These are phyloP conservation scores for Baryphthengus martii DNA, from an alignment of 2,113 vertebrate species.

Conservation along the genomic window DNA sequence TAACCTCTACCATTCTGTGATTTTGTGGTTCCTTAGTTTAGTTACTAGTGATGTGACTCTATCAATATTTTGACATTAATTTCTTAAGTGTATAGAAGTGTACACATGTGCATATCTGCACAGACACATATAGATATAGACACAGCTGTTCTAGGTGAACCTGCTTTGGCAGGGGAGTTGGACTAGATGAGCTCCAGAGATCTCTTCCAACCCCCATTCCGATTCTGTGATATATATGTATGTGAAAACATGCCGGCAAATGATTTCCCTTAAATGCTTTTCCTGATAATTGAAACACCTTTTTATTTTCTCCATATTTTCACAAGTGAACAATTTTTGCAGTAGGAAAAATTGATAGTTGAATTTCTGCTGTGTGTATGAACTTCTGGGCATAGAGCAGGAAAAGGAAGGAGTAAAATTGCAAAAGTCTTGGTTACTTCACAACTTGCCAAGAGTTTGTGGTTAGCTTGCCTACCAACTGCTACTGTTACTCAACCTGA, in stretches of 20 bases:
- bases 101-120: neutral
- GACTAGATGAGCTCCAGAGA: no score
- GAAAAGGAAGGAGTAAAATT: neutral
- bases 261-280: neutral
- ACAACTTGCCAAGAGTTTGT: neutral
- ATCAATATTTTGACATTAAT: neutral
- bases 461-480: neutral
- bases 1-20: no score
- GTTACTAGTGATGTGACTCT: neutral
- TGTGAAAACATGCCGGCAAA: neutral
- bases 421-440: constrained; percentile 13
- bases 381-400: neutral
- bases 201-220: no score
- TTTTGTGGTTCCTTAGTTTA: neutral
- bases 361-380: neutral
- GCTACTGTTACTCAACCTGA: constrained; percentile 3
- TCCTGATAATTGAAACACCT: neutral
- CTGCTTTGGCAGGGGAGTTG: no score
- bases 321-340: neutral
- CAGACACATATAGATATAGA: neutral
- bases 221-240: no score
- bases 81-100: neutral
- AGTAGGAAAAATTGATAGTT: neutral
- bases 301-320: neutral
- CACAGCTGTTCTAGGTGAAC: no score